A percentile compares a stretch with the other conserved stretches of the same genome.
phyloP scores from a whole-genome alignment of 2,888 invertebrate genomes.

The Drosophila nigritarsus region DNA sequence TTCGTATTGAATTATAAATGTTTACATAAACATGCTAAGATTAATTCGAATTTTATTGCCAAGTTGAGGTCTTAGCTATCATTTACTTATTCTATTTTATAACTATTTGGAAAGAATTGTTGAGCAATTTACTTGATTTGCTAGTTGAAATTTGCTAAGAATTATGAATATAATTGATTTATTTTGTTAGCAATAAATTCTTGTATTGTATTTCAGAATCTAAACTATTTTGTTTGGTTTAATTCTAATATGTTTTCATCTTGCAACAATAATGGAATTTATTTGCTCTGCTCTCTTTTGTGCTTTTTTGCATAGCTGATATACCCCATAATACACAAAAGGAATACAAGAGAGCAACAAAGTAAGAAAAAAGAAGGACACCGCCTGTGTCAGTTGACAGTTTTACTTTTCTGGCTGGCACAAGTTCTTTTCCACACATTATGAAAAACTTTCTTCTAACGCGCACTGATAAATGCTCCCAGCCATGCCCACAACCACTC shows the following conservation, averaged over 20 bases:
- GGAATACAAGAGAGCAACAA: slow-evolving; percentile 19
- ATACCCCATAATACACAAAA: slow-evolving; percentile 5
- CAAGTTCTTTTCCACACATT: slow-evolving; percentile 72
- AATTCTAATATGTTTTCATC: background rate
- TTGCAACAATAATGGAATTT: background rate
- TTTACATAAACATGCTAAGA: background rate
- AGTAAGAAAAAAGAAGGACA: slow-evolving; percentile 34
- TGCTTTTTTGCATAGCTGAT: slow-evolving; percentile 8
- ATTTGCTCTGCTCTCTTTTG: background rate
- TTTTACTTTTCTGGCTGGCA: slow-evolving; percentile 51
- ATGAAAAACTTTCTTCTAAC: slow-evolving; percentile 69
- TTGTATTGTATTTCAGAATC: background rate
- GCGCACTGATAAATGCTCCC: slow-evolving; percentile 61
- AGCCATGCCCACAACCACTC: slow-evolving; percentile 2
- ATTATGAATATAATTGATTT: background rate
- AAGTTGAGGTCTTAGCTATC: background rate
- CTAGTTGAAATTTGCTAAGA: background rate
- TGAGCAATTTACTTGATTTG: background rate
- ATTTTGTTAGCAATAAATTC: background rate
- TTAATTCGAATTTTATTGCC: background rate
- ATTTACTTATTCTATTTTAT: background rate
- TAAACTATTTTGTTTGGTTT: background rate
- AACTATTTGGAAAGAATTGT: background rate
- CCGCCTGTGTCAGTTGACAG: slow-evolving; percentile 65
- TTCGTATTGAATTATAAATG: background rate